Evolutionary conservation across 2,888 invertebrate species (phyloP).

Genomic region (Pristionchus arcanus): DNA sequence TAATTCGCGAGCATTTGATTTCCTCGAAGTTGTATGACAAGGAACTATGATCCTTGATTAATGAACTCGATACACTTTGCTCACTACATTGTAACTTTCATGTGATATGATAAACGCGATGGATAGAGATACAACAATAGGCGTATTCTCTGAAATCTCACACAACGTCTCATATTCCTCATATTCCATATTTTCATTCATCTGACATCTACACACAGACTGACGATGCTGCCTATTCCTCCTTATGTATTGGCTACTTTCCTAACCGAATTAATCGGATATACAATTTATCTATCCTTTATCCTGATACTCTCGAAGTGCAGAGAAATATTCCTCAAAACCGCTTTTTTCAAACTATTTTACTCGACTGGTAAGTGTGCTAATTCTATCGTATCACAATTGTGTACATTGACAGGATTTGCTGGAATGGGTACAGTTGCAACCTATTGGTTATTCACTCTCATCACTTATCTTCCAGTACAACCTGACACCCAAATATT

Average conservation of each 20-base stretch:
- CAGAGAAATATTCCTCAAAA: not conserved
- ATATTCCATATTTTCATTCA: not conserved
- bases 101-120: not conserved
- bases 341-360: not conserved
- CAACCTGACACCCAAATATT: not conserved
- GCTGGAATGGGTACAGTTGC: not conserved
- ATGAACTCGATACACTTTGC: not conserved
- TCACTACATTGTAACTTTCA: not conserved
- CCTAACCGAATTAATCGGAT: not conserved
- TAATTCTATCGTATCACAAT: not conserved
- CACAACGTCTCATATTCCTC: not conserved
- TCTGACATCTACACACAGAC: not conserved
- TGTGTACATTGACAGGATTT: not conserved
- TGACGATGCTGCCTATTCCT: slow-evolving; percentile 4
- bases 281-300: not conserved
- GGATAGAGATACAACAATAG: slow-evolving; percentile 17
- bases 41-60: not conserved
- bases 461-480: not conserved
- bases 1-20: slow-evolving; percentile 47
- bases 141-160: not conserved
- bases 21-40: not conserved
- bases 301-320: not conserved
- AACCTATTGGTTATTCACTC: not conserved
- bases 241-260: not conserved
- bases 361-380: not conserved